These are phyloP conservation scores for Myrmophylax atrothorax DNA, from an alignment of 2,113 vertebrate species.

Conservation along the genomic window DNA sequence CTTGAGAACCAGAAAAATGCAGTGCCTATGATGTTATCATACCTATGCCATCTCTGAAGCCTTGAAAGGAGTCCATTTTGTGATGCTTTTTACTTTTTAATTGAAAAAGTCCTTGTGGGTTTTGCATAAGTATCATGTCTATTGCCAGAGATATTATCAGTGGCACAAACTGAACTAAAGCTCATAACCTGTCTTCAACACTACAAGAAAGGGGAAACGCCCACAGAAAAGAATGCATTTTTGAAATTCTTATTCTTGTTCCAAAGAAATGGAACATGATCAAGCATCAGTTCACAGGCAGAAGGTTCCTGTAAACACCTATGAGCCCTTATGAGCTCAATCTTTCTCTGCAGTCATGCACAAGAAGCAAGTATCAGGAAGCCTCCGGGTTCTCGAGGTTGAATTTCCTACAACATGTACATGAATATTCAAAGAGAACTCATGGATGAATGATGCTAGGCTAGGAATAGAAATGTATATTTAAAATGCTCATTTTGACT, in stretches of 20 bases:
- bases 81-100: constrained; percentile 13
- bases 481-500: neutral
- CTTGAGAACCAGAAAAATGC: neutral
- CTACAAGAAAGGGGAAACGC: neutral
- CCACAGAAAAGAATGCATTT: neutral
- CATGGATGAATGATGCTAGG: neutral
- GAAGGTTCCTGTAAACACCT: neutral
- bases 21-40: constrained; percentile 37
- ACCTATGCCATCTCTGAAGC: neutral
- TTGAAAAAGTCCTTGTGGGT: neutral
- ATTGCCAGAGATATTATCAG: neutral
- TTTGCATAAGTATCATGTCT: neutral
- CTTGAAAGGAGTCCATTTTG: neutral
- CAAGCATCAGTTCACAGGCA: neutral
- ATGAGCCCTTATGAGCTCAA: neutral
- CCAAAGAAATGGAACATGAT: neutral
- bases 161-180: neutral
- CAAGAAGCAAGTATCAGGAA: neutral
- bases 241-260: neutral
- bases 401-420: neutral
- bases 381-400: neutral
- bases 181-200: neutral
- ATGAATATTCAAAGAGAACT: neutral
- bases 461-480: neutral
- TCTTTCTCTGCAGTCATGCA: neutral